Conservation (phyloP, 2,888 invertebrate genomes). For the Malthinus flaveolus region DNA sequence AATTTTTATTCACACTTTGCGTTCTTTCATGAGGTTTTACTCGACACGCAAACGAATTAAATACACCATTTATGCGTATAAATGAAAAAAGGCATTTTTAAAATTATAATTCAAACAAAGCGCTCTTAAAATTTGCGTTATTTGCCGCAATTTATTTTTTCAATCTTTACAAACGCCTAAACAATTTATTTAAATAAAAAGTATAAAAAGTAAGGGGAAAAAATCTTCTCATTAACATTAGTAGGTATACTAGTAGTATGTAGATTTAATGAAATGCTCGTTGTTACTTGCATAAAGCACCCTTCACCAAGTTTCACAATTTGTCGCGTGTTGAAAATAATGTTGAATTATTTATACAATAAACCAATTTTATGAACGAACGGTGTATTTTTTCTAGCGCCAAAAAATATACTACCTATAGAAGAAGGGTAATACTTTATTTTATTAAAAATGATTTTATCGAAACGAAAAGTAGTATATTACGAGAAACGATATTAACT, state of each 20-base stretch:
- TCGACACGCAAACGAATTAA: conserved; percentile 2
- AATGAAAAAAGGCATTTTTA: conserved; percentile 5
- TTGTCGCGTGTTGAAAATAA: conserved; percentile 23
- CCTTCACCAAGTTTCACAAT: conserved; percentile 12
- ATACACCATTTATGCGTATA: neutral
- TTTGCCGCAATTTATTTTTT: neutral
- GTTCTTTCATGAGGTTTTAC: conserved; percentile 1
- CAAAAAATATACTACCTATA: too few species aligned
- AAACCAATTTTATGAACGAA: too few species aligned
- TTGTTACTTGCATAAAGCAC: conserved; percentile 11
- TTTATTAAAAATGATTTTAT: too few species aligned
- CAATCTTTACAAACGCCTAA: neutral
- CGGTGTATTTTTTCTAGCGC: too few species aligned
- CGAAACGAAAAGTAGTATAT: too few species aligned
- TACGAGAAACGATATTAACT: too few species aligned
- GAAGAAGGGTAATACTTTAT: too few species aligned
- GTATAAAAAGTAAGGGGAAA: neutral
- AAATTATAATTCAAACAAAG: neutral
- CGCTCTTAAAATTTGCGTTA: neutral
- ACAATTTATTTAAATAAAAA: neutral
- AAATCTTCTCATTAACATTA: conserved; percentile 1
- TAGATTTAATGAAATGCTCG: neutral
- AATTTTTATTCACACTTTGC: conserved; percentile 8
- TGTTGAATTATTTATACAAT: conserved; percentile 14
- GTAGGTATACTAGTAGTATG: too few species aligned